A percentile compares a stretch with the other conserved stretches of the same genome.
phyloP scores from a whole-genome alignment of 2,888 invertebrate species.

The Cantharis lateralis region DNA sequence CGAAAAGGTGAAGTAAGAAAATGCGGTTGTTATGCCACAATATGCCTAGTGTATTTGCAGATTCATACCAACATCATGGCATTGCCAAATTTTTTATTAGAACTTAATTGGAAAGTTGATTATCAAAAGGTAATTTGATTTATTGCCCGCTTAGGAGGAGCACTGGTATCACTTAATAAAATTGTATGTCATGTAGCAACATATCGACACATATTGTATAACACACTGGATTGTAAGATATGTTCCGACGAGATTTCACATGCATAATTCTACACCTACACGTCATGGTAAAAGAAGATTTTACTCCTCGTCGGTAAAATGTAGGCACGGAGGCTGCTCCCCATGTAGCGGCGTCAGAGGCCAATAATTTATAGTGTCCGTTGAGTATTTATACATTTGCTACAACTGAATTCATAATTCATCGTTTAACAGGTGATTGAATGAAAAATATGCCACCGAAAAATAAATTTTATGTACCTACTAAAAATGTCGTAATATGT shows the following conservation, averaged over 20 bases:
- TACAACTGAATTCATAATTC: conserved; percentile 49
- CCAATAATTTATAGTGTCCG: conserved; percentile 49
- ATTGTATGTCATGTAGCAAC: conserved; percentile 22
- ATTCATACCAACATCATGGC: background rate
- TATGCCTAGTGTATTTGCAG: background rate
- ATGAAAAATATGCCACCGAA: conserved; percentile 32
- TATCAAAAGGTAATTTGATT: background rate
- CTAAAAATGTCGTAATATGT: background rate
- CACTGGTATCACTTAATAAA: conserved; percentile 17
- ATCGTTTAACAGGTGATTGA: conserved; percentile 46
- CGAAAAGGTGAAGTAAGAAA: background rate
- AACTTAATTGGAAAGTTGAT: background rate
- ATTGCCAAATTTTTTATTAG: background rate
- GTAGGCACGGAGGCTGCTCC: conserved; percentile 39
- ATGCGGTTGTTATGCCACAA: background rate
- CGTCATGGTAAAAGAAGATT: conserved; percentile 26
- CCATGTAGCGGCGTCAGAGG: conserved; percentile 40
- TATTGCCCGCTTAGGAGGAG: background rate
- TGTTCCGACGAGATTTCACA: conserved; percentile 22
- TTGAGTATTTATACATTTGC: conserved; percentile 53
- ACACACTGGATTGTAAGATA: conserved; percentile 20
- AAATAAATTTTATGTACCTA: conserved; percentile 4
- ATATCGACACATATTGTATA: conserved; percentile 27
- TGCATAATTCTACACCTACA: conserved; percentile 34
- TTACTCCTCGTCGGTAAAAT: conserved; percentile 39